Percentiles rank a stretch among this genome's conserved stretches.
Evolutionary conservation across 2,888 invertebrate genomes (phyloP).

Genomic region (Acrobasis repandana): DNA sequence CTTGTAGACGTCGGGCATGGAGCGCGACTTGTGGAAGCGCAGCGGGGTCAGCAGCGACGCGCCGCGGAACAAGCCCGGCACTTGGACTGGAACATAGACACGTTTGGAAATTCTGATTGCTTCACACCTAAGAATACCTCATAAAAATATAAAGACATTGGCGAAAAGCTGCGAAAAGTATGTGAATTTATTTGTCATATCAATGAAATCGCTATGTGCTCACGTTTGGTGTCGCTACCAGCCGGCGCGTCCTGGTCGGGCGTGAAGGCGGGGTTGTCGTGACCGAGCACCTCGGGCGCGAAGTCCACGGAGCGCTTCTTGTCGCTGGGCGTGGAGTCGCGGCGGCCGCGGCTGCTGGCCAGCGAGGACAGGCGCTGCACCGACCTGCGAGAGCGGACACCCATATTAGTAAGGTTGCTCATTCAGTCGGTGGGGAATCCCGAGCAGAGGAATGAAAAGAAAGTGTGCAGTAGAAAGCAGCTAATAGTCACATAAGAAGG

Average conservation of each 20-base stretch:
- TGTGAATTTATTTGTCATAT: too few species aligned
- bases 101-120: not conserved
- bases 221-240: slow-evolving; percentile 43
- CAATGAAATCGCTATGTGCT: too few species aligned
- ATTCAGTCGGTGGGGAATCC: too few species aligned
- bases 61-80: slow-evolving; percentile 33
- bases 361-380: slow-evolving; percentile 51
- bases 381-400: not conserved
- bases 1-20: slow-evolving; percentile 92
- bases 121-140: not conserved
- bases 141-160: not conserved
- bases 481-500: too few species aligned
- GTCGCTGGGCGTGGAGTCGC: slow-evolving; percentile 42
- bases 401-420: too few species aligned
- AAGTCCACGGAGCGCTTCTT: slow-evolving; percentile 72
- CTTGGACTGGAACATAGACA: slow-evolving; percentile 24
- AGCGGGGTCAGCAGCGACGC: slow-evolving; percentile 73
- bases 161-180: not conserved
- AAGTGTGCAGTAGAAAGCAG: too few species aligned
- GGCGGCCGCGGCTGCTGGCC: slow-evolving; percentile 51
- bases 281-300: slow-evolving; percentile 51
- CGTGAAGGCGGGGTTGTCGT: slow-evolving; percentile 58
- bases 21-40: slow-evolving; percentile 89
- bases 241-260: slow-evolving; percentile 47
- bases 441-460: too few species aligned